Conservation (phyloP, 2,113 vertebrate species). For the Tylochromis polylepis region DNA sequence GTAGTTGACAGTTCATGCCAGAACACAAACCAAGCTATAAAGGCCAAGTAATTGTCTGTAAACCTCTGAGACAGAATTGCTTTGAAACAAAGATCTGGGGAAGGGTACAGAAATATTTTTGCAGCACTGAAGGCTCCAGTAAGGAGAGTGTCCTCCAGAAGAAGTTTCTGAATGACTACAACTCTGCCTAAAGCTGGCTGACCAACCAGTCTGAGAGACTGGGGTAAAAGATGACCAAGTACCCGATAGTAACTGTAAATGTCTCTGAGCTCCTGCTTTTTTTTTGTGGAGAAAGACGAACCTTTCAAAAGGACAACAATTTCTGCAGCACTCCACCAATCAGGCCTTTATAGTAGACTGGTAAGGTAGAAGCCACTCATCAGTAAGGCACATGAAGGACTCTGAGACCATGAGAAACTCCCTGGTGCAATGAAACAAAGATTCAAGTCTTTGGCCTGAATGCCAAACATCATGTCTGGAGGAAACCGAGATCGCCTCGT, state of each 20-base stretch:
- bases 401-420: neutral
- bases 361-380: neutral
- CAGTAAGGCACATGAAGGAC: neutral
- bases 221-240: neutral
- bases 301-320: neutral
- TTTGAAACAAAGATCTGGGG: too few relatives aligned
- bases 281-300: neutral
- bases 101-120: too few relatives aligned
- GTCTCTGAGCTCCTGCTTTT: neutral
- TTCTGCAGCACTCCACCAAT: neutral
- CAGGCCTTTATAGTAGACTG: neutral
- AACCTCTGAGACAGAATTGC: too few relatives aligned
- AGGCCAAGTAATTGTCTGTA: too few relatives aligned
- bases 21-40: too few relatives aligned
- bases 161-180: neutral
- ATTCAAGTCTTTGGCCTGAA: neutral
- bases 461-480: neutral
- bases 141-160: neutral
- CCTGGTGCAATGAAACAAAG: neutral
- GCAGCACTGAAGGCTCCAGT: too few relatives aligned
- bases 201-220: neutral
- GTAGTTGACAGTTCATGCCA: too few relatives aligned
- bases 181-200: neutral
- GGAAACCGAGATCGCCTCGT: neutral
- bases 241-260: neutral